phyloP scores from a whole-genome alignment of 2,888 invertebrate genomes.

The Aromia moschata region DNA sequence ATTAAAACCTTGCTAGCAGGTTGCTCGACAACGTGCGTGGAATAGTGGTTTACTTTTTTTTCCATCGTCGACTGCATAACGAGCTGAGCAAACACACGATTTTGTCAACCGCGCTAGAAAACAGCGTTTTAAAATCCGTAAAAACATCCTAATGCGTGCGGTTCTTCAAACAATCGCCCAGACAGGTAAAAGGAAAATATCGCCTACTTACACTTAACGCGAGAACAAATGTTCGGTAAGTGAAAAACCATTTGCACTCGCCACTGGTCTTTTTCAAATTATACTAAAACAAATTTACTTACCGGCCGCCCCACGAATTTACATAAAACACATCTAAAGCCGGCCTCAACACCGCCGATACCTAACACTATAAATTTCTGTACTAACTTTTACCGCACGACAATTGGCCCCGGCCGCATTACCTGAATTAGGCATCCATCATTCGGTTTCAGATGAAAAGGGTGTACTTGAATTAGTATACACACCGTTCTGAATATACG shows the following conservation, averaged over 20 bases:
- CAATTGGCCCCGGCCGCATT: conserved; percentile 35
- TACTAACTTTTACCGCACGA: conserved; percentile 30
- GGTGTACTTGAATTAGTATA: too few species aligned
- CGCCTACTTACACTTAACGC: conserved; percentile 35
- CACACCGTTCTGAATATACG: neutral
- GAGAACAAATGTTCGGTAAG: conserved; percentile 47
- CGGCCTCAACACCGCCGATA: conserved; percentile 29
- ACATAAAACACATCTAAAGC: conserved; percentile 46
- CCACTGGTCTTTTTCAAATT: conserved; percentile 48
- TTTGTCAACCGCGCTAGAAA: conserved; percentile 1
- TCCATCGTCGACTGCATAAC: too few species aligned
- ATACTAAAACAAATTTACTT: conserved; percentile 50
- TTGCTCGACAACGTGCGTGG: conserved; percentile 11
- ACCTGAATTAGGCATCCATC: conserved; percentile 39
- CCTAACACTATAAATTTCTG: conserved; percentile 43
- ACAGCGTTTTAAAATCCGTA: conserved; percentile 9
- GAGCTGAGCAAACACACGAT: neutral
- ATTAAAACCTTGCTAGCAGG: conserved; percentile 34
- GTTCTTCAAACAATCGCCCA: conserved; percentile 31
- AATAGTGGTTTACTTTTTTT: too few species aligned
- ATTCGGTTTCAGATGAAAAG: conserved; percentile 27
- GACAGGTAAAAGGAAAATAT: conserved; percentile 37
- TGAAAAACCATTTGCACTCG: conserved; percentile 49
- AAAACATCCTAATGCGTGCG: neutral
- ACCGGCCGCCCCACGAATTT: conserved; percentile 45